Evolutionary conservation across 2,113 vertebrate species (phyloP).

Genomic region (Tachuris rubrigastra): DNA sequence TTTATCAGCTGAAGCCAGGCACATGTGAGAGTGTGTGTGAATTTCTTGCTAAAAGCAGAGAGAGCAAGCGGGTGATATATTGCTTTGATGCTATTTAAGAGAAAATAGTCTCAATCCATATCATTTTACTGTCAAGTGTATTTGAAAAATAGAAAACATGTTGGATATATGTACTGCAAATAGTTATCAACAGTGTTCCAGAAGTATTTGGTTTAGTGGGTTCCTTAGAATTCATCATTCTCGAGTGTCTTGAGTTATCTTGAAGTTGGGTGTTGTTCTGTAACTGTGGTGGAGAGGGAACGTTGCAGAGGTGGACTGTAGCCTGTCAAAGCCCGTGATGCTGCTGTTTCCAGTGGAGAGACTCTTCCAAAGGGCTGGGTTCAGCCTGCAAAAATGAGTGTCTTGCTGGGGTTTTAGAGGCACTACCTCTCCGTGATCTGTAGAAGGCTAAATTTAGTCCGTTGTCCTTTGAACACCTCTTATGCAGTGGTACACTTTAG

Average conservation of each 20-base stretch:
- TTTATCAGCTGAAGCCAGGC: constrained; percentile 49
- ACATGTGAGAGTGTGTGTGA: neutral
- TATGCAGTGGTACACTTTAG: neutral
- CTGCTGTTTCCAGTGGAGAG: neutral
- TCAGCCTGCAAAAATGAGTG: neutral
- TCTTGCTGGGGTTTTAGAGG: neutral
- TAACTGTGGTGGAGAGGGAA: fast-evolving
- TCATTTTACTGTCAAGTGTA: neutral
- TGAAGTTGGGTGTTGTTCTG: neutral
- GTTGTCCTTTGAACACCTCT: neutral
- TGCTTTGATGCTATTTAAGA: constrained; percentile 4
- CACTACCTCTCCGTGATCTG: neutral
- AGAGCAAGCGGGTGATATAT: neutral
- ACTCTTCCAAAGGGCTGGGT: neutral
- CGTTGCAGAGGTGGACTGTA: neutral
- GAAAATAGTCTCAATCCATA: neutral
- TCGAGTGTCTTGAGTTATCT: neutral
- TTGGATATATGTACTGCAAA: neutral
- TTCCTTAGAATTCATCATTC: neutral
- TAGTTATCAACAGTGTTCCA: neutral
- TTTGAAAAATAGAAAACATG: neutral
- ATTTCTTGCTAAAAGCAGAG: neutral
- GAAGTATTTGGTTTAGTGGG: neutral
- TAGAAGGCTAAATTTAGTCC: neutral
- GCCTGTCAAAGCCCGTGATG: neutral